Evolutionary conservation across 2,888 invertebrate species (phyloP).

Genomic region (Scaptodrosophila latifasciaeformis): DNA sequence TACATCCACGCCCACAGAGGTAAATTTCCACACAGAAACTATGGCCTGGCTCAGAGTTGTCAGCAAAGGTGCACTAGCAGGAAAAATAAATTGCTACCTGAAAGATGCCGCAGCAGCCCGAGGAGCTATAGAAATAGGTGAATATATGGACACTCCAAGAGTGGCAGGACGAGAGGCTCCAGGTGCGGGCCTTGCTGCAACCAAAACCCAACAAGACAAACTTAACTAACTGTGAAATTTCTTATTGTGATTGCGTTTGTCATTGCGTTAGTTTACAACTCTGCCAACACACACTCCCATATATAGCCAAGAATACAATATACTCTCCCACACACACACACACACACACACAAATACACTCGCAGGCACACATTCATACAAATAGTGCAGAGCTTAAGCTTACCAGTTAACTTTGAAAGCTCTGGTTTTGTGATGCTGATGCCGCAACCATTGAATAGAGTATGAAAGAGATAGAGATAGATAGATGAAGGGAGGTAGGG

Average conservation of each 20-base stretch:
- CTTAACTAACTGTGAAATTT: conserved; percentile 68
- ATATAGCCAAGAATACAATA: too few relatives aligned
- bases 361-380: conserved; percentile 23
- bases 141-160: neutral
- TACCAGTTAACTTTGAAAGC: conserved; percentile 17
- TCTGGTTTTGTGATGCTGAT: neutral
- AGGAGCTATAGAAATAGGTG: conserved; percentile 9
- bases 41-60: conserved; percentile 6
- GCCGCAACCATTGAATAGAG: too few relatives aligned
- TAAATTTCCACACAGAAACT: neutral
- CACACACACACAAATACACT: conserved; percentile 1
- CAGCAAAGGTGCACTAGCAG: neutral
- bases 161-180: neutral
- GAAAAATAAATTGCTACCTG: conserved; percentile 41
- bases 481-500: too few relatives aligned
- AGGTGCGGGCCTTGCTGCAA: conserved; percentile 2
- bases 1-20: neutral
- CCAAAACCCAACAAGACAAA: conserved; percentile 55
- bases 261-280: conserved; percentile 68
- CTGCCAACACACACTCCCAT: conserved; percentile 30
- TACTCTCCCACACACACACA: conserved; percentile 1
- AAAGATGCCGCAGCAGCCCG: conserved; percentile 18
- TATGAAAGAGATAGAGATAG: too few relatives aligned
- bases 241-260: conserved; percentile 69
- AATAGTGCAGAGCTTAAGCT: neutral